Evolutionary conservation across 2,797 vertebrate genomes (phyloP), one percentile per base, ranked within the genome.

Genomic region (Cottoperca gobio): DNA sequence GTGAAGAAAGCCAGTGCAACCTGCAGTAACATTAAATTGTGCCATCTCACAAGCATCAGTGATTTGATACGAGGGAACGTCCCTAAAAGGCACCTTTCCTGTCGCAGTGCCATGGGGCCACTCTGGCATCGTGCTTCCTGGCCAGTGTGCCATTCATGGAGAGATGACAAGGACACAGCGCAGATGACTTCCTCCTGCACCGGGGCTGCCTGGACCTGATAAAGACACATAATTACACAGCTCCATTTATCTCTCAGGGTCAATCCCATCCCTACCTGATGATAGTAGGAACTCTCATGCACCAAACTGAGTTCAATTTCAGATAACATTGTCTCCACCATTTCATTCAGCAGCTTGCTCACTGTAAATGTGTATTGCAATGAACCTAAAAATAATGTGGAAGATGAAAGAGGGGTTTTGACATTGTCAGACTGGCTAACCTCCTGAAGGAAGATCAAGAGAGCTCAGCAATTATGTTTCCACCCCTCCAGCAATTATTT

Each of bases 171-270:
- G 92, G 91, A 94, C 91, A 90, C 73, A 82, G 84, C 74, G 57
- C 67, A 76, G 83, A 90, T 88, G 87, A 89, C 86, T 84, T 73
- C 84, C 63, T 86, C 81, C 71, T 84, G 79, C 76, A 71, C 72
- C 57, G 46, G 59, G 83, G 74, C 91, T 93, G 93, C 83, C 68
- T 85, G 66, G 61, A 73, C 81, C 92, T 89, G 94, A 95, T 95
- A 95, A 94, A 95, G 91, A 93, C 91, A 86, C 90, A 86, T 92
- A 92, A 93, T 94, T 93, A 93, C 83, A 53, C 72, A 52, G 84
- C 83, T 84, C 82, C 89, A 93, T 95, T 94, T 94, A 95, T 95
- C 93, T 94, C 78, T 73, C 75, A 33, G 82, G 88, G 88, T 89
- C 90, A 91, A 89, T 86, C 80, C 89, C 88, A 92, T 93, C 86